Conservation (phyloP, 2,797 vertebrate species). For the Argya squamiceps region DNA sequence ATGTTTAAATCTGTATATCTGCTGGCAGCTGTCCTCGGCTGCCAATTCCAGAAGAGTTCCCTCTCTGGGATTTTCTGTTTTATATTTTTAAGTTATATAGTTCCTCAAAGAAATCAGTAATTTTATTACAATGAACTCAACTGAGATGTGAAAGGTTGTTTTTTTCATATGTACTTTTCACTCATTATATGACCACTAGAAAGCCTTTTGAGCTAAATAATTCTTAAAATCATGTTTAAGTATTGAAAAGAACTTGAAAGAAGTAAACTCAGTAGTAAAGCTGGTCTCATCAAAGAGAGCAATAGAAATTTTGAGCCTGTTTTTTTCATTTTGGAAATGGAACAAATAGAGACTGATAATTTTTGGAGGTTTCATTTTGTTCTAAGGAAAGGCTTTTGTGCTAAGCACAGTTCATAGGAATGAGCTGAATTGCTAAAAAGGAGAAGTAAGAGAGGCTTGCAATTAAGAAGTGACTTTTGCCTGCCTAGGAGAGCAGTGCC, state of each 20-base stretch:
- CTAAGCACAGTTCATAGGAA: neutral
- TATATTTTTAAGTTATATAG: neutral
- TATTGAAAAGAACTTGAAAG: neutral
- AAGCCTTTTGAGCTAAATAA: neutral
- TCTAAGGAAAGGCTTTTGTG: neutral
- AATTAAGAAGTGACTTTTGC: neutral
- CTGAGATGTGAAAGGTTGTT: neutral
- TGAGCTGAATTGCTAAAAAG: neutral
- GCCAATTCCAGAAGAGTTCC: neutral
- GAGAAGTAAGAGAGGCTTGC: neutral
- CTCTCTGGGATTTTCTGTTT: neutral
- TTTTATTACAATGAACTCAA: neutral
- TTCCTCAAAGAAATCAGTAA: neutral
- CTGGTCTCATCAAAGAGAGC: neutral
- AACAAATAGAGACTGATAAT: neutral
- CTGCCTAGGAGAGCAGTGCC: neutral
- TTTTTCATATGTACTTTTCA: neutral
- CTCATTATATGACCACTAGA: neutral
- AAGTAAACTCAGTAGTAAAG: neutral
- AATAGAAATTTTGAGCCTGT: neutral
- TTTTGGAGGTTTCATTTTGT: neutral
- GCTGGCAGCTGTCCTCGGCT: neutral
- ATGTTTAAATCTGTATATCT: neutral
- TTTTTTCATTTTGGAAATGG: neutral
- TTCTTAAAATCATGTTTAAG: neutral